phyloP scores from a whole-genome alignment of 2,888 invertebrate genomes.

The Cheiracanthium punctorium region DNA sequence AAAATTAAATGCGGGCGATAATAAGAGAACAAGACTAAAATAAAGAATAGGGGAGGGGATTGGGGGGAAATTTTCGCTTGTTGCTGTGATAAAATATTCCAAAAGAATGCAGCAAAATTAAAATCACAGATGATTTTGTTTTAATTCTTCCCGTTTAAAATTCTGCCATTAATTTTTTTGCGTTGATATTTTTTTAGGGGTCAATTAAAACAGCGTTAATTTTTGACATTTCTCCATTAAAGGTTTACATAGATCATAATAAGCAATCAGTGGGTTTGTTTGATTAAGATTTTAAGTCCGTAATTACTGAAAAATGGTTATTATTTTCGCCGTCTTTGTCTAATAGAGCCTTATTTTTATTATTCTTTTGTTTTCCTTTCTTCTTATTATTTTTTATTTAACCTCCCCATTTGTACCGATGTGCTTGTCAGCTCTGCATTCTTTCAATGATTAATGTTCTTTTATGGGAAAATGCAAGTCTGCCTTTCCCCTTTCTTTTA shows the following conservation, averaged over 20 bases:
- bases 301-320: slow-evolving; percentile 62
- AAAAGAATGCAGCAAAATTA: slow-evolving; percentile 30
- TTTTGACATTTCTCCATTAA: slow-evolving; percentile 58
- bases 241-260: slow-evolving; percentile 61
- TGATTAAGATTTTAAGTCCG: slow-evolving; percentile 63
- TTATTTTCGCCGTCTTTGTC: slow-evolving; percentile 25
- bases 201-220: slow-evolving; percentile 69
- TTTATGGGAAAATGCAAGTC: slow-evolving; percentile 18
- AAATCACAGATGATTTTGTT: slow-evolving; percentile 56
- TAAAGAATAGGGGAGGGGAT: not conserved
- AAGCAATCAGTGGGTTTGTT: slow-evolving; percentile 60
- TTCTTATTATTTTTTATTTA: slow-evolving; percentile 21
- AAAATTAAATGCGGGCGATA: slow-evolving; percentile 59
- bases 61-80: slow-evolving; percentile 32
- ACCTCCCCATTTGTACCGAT: slow-evolving; percentile 26
- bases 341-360: not conserved
- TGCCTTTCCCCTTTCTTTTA: not conserved
- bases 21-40: slow-evolving; percentile 24
- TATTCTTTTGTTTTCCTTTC: slow-evolving; percentile 16
- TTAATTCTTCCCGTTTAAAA: slow-evolving; percentile 62
- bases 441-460: slow-evolving; percentile 55
- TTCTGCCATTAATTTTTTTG: slow-evolving; percentile 36
- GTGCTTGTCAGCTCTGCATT: slow-evolving; percentile 41
- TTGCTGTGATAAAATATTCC: slow-evolving; percentile 36
- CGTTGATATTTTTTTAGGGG: slow-evolving; percentile 35